phyloP scores from a whole-genome alignment of 2,113 vertebrate species.

The Anthoscopus minutus region DNA sequence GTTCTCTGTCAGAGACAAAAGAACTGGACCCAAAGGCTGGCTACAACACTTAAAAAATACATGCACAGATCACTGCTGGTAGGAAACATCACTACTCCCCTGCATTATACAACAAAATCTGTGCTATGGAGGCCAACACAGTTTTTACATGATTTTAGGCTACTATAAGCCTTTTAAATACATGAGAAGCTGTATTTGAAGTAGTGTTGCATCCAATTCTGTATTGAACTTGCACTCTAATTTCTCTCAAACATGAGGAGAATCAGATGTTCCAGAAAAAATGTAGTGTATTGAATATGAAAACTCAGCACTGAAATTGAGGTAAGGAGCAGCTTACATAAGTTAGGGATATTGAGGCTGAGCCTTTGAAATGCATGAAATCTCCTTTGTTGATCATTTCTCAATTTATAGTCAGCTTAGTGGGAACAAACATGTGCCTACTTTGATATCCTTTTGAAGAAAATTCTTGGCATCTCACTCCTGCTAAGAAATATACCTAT shows the following conservation, averaged over 20 bases:
- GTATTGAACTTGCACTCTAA: background rate
- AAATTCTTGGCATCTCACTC: background rate
- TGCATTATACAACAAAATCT: background rate
- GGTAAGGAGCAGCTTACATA: background rate
- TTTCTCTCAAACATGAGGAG: background rate
- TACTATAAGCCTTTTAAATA: background rate
- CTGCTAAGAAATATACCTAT: background rate
- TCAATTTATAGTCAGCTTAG: background rate
- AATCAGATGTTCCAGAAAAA: slow-evolving; percentile 20
- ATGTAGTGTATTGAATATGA: background rate
- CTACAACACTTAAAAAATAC: background rate
- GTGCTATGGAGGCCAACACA: background rate
- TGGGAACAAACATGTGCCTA: background rate
- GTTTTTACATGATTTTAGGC: background rate
- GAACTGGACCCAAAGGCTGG: background rate
- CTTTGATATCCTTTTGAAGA: background rate
- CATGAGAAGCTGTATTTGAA: background rate
- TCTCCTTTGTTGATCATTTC: background rate
- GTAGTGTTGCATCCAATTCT: background rate
- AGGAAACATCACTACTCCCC: background rate
- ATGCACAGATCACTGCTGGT: background rate
- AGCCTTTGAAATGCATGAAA: slow-evolving; percentile 26
- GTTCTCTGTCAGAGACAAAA: background rate
- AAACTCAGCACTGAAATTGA: background rate
- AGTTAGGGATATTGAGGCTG: background rate